Evolutionary conservation across 1,140 invertebrate genomes (phyloP).

Genomic region (Meteorus sp.): DNA sequence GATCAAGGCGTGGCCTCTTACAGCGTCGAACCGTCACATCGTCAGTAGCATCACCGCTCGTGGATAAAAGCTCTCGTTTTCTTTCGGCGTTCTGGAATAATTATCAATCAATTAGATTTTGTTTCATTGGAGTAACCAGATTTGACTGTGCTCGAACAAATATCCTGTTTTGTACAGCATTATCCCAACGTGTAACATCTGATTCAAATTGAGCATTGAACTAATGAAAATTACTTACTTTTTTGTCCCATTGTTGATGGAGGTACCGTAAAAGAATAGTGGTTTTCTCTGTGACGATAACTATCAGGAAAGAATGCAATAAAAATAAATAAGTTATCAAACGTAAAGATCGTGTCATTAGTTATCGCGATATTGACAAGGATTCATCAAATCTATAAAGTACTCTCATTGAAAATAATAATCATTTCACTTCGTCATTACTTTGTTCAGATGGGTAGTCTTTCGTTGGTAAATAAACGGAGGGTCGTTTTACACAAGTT

Average conservation of each 20-base stretch:
- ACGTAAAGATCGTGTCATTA: neutral
- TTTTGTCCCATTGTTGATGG: slow-evolving; percentile 93
- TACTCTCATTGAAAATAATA: too few species aligned
- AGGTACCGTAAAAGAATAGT: slow-evolving; percentile 91
- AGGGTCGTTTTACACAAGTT: slow-evolving; percentile 81
- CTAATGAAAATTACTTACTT: slow-evolving; percentile 61
- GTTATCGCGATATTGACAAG: too few species aligned
- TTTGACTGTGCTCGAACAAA: slow-evolving; percentile 4
- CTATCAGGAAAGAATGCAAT: slow-evolving; percentile 50
- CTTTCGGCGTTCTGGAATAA: slow-evolving; percentile 48
- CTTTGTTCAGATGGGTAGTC: slow-evolving; percentile 88
- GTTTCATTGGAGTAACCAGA: too few species aligned
- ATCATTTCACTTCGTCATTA: too few species aligned
- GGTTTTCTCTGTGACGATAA: slow-evolving; percentile 93
- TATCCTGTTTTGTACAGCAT: neutral
- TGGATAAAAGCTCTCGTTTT: slow-evolving; percentile 51
- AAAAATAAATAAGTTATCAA: slow-evolving; percentile 2
- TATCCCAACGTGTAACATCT: neutral
- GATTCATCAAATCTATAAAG: too few species aligned
- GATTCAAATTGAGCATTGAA: neutral
- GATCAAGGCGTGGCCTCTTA: slow-evolving; percentile 55
- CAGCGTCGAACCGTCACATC: slow-evolving; percentile 46
- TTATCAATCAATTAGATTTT: neutral
- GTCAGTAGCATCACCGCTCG: slow-evolving; percentile 50
- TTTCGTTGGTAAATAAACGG: slow-evolving; percentile 87